A percentile compares a stretch with the other conserved stretches of the same genome.
Evolutionary conservation across 2,113 vertebrate genomes (phyloP).

Genomic region (Prinia subflava): DNA sequence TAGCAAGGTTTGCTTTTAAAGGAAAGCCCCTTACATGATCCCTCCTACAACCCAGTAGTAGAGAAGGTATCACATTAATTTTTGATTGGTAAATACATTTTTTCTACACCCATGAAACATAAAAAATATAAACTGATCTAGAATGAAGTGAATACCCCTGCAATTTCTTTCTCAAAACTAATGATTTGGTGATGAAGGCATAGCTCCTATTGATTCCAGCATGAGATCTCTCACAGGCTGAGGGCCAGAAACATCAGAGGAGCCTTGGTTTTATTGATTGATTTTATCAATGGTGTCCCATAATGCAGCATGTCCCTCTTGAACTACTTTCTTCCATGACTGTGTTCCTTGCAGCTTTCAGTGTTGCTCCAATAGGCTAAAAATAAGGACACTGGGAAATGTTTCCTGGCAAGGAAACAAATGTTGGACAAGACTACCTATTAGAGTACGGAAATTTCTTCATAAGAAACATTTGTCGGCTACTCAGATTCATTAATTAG

Average conservation of each 20-base stretch:
- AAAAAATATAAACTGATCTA: background rate
- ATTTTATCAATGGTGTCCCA: background rate
- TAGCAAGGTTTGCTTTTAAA: background rate
- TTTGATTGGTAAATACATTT: background rate
- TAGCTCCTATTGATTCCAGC: background rate
- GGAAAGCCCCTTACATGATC: accelerated
- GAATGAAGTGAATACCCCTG: background rate
- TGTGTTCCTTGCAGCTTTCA: background rate
- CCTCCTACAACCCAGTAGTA: background rate
- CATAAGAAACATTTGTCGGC: background rate
- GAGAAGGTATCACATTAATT: background rate
- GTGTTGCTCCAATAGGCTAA: background rate
- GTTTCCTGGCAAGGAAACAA: background rate
- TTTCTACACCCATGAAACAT: background rate
- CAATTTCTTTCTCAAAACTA: background rate
- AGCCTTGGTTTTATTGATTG: background rate
- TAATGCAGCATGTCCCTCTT: background rate
- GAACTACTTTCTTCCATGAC: background rate
- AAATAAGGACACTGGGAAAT: background rate
- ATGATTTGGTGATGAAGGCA: background rate
- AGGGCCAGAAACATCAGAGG: background rate
- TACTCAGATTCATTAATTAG: background rate
- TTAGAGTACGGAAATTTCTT: background rate
- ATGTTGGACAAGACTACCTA: background rate
- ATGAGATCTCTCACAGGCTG: background rate